Base-by-base conservation (phyloP, 92 coral and sea anemone genomes). In the Paramuricea clavata region DNA sequence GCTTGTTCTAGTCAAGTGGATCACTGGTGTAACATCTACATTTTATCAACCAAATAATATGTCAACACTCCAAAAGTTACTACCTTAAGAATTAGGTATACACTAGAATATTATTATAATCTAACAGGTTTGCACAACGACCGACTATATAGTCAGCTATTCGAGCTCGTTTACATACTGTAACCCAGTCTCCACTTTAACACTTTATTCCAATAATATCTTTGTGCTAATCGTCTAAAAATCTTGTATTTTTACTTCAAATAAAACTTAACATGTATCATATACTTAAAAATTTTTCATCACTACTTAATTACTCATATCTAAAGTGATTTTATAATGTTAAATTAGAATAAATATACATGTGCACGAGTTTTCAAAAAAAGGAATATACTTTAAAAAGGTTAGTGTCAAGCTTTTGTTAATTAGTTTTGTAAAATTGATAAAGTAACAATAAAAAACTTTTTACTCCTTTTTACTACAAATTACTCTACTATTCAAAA, bases 301-400 rank as follows among this genome's bases (percentile, higher is more conserved):
- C 32, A 73, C 49, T 42, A 73, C 28, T 42, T 22, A 16, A 70
- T 41, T 49, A 47, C 1, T 6, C 28, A 41, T 0, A 22, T 19
- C 47, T 76, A 28, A 76, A 76, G 41, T 27, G 67, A 43, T 76
- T 76, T 15, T 23, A 76, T 74, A 12, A 22, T 28, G 41, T 76
- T 76, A 76, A 76, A 15, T 76, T 76, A 76, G 35, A 76, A 54
- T 76, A 76, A 76, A 76, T 54, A 76, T 34, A 54, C 62, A 54
- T 54, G 35, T 23, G 59, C 79, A 43, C 59, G 31, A 73, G 79
- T 43, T 73, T 15, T 2, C 28, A 39, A 73, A 19, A 41, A n/a
- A n/a, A n/a, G n/a, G n/a, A n/a, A n/a, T n/a, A n/a, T n/a, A n/a
- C n/a, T n/a, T n/a, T n/a, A n/a, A n/a, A n/a, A n/a, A n/a, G n/a